Conservation (phyloP, 2,113 vertebrate species). For the Edolisoma coerulescens region DNA sequence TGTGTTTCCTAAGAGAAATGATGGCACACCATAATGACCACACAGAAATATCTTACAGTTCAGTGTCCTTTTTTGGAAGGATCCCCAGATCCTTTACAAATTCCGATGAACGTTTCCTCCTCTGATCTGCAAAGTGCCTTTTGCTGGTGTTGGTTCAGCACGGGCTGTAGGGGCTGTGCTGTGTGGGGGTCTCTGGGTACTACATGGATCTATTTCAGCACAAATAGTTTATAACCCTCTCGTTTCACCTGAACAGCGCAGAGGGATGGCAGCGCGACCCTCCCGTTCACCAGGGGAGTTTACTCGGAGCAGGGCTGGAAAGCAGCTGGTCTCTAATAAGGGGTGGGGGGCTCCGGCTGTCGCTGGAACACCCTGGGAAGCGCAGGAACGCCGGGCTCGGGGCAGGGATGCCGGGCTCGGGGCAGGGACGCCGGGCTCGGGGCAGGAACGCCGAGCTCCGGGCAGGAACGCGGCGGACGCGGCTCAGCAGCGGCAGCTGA, state of each 20-base stretch:
- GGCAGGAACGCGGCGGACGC: background rate
- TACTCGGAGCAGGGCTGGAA: background rate
- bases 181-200: background rate
- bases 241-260: background rate
- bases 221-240: background rate
- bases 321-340: background rate
- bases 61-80: background rate
- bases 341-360: background rate
- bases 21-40: background rate
- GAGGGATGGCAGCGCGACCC: background rate
- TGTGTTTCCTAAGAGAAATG: background rate
- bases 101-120: background rate
- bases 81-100: background rate
- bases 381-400: background rate
- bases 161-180: background rate
- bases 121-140: background rate
- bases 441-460: background rate
- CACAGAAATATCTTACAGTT: background rate
- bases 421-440: background rate
- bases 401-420: background rate
- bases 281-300: background rate
- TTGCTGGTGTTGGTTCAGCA: background rate
- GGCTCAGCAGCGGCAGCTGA: background rate
- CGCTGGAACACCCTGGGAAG: background rate
- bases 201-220: accelerated